Evolutionary conservation across 2,113 vertebrate genomes (phyloP), one percentile per base, ranked within the genome.

Genomic region (Gopherus evgoodei): DNA sequence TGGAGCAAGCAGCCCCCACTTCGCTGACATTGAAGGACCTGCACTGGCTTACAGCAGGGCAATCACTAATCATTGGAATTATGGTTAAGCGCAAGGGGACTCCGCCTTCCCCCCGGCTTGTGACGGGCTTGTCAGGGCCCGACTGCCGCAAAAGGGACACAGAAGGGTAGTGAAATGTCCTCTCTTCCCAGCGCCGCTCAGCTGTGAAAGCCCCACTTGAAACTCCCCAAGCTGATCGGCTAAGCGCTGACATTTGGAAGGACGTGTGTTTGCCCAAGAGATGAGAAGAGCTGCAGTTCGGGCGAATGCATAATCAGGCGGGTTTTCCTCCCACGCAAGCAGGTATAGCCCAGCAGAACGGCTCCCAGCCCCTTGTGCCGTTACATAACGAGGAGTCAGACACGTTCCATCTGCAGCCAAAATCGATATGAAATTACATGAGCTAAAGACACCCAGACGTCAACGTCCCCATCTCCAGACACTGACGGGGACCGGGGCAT

Each of bases 401-500:
- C 72, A 42, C 9, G 8, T 38, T 19, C 69, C n/a, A 21, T 38
- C 69, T 72, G 72, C 72, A 42, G 69, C 69, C n/a, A 21, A 38
- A 75, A 21, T 38, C n/a, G 5, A 11, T 42, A 5, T 10, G n/a
- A 42, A 38, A 42, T 21, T 16, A 24, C 69, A 22, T 2, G 10
- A 21, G n/a, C 69, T n/a, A 11, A n/a, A 38, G 35, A 38, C 31
- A 35, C 31, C 35, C 17, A 21, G 65, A 72, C 16, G 8, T 69
- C 65, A 69, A n/a, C 8, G 31, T n/a, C 31, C 35, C 17, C 2
- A 16, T 72, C 17, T 72, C 65, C 35, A 38, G 65, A n/a, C 19
- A 2, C 35, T 2, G 3, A n/a, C 3, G 3, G 17, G n/a, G 38
- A 75, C 35, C 35, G 19, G 29, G 54, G 12, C 3, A 10, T 8